phyloP scores from a whole-genome alignment of 2,888 invertebrate species.

The Amaurobius ferox region DNA sequence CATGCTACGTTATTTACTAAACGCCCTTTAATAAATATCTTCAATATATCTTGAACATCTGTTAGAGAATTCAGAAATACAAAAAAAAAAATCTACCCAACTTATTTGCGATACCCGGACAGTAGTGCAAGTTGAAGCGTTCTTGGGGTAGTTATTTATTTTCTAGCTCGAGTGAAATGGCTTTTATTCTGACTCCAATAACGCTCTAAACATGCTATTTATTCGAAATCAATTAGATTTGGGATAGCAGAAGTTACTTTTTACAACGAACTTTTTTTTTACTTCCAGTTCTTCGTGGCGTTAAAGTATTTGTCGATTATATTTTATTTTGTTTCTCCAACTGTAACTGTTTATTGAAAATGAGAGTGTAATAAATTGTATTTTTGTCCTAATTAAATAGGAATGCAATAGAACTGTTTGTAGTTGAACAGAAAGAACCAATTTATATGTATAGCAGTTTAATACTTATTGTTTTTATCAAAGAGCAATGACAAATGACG shows the following conservation, averaged over 20 bases:
- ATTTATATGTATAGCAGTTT: too few relatives aligned
- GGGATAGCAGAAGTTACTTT: neutral
- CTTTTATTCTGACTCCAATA: neutral
- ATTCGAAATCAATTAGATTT: conserved; percentile 1
- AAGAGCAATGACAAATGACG: too few relatives aligned
- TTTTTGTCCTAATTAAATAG: neutral
- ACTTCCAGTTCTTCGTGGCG: neutral
- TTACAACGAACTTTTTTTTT: neutral
- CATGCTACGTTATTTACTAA: conserved; percentile 29
- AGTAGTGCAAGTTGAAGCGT: neutral
- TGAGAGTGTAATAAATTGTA: too few relatives aligned
- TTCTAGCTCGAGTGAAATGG: neutral
- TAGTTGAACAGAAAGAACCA: too few relatives aligned
- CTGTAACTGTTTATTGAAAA: too few relatives aligned
- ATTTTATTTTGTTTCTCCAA: neutral
- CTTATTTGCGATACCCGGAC: neutral
- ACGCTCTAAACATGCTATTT: neutral
- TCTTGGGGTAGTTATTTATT: neutral
- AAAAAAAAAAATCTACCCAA: neutral
- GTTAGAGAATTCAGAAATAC: conserved; percentile 35
- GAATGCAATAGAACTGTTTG: neutral
- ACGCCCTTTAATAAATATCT: conserved; percentile 41
- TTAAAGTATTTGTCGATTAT: neutral
- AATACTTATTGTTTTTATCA: too few relatives aligned
- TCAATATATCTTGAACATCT: conserved; percentile 44